Conservation (phyloP, 2,113 vertebrate genomes). For the Oncorhynchus masou region DNA sequence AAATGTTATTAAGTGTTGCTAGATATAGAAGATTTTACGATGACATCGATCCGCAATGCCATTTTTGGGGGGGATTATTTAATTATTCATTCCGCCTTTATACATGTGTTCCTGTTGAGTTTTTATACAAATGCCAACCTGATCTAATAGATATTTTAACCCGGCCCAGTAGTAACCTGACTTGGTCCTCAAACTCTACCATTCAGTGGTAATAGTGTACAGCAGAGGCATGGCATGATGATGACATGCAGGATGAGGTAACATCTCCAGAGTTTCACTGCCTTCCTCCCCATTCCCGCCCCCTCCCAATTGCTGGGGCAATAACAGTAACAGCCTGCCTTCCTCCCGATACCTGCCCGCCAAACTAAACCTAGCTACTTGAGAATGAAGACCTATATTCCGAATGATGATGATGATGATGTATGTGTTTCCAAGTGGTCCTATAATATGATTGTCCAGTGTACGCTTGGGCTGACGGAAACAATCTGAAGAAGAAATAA, state of each 20-base stretch:
- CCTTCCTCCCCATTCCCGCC: slow-evolving; percentile 53
- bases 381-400: slow-evolving; percentile 40
- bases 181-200: slow-evolving; percentile 49
- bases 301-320: not conserved
- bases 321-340: not conserved
- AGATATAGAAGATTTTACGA: slow-evolving; percentile 94
- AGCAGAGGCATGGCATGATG: slow-evolving; percentile 23
- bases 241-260: slow-evolving; percentile 33
- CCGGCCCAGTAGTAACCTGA: slow-evolving; percentile 53
- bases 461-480: slow-evolving; percentile 52
- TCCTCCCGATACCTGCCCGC: no score
- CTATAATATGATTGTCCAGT: slow-evolving; percentile 42
- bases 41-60: slow-evolving; percentile 85
- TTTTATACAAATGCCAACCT: slow-evolving; percentile 73
- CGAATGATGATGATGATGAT: slow-evolving; percentile 31
- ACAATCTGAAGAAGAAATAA: slow-evolving; percentile 33
- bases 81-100: slow-evolving; percentile 57
- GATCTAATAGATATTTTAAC: slow-evolving; percentile 30
- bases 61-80: slow-evolving; percentile 72
- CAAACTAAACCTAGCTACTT: slow-evolving; percentile 37
- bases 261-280: slow-evolving; percentile 61
- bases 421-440: slow-evolving; percentile 56
- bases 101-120: slow-evolving; percentile 76
- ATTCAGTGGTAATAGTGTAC: slow-evolving; percentile 16
- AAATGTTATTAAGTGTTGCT: slow-evolving; percentile 87